Conservation (phyloP, 2,797 vertebrate genomes). For the Enoplosus armatus region DNA sequence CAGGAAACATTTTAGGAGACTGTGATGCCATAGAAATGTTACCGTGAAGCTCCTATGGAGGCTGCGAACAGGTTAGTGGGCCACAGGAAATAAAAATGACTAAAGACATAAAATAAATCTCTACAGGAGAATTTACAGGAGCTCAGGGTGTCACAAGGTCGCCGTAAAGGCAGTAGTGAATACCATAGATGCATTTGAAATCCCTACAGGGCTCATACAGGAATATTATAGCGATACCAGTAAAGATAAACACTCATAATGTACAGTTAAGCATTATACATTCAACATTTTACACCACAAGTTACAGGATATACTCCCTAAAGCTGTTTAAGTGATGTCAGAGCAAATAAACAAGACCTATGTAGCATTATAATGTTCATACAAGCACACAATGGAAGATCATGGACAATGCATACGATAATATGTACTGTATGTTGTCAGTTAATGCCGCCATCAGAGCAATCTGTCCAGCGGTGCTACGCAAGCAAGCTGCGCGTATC, state of each 20-base stretch:
- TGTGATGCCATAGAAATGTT: not conserved
- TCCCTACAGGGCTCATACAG: not conserved
- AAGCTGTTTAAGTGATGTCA: not conserved
- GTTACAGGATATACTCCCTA: not conserved
- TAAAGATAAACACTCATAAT: not conserved
- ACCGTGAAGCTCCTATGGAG: not conserved
- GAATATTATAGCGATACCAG: not conserved
- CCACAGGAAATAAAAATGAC: slow-evolving; percentile 16
- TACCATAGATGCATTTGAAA: not conserved
- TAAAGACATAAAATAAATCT: not conserved
- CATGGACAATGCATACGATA: not conserved
- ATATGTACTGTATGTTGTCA: slow-evolving; percentile 4
- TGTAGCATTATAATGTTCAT: not conserved
- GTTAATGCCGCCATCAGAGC: slow-evolving; percentile 19
- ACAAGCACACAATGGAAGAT: not conserved
- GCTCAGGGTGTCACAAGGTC: not conserved
- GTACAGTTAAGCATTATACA: not conserved
- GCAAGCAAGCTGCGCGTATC: slow-evolving; percentile 51
- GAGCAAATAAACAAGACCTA: not conserved
- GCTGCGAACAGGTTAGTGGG: slow-evolving; percentile 12
- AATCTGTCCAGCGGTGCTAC: slow-evolving; percentile 40
- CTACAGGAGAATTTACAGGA: not conserved
- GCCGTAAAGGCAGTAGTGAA: slow-evolving; percentile 5
- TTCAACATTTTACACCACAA: not conserved
- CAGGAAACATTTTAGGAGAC: not conserved